Base-by-base conservation (phyloP, 2,797 vertebrate species). In the Pseudopleuronectes americanus region DNA sequence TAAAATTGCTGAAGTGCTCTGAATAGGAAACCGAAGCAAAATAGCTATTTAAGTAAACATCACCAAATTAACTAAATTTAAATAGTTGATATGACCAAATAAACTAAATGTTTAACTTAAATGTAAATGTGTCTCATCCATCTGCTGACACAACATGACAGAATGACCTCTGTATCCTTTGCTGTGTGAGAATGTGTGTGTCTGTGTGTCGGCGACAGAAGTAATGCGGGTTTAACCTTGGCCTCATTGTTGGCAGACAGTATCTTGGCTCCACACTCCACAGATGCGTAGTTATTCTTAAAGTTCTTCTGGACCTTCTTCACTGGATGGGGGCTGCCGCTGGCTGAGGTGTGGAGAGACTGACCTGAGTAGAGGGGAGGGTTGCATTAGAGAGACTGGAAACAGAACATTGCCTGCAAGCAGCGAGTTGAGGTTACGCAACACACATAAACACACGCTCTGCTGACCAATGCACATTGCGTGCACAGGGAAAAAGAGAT, bases 191-290 rank as follows among this genome's bases (percentile, higher is more conserved):
- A 17, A 45, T 57, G 36, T 14, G 12, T 43, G 43, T 4, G 51
- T 36, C 8, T 72, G 59, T 76, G 61, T 63, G 71, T 22, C 12
- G 71, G 53, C 1, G 6, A 57, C n/a, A 51, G n/a, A 3, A 16
- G 10, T 8, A 57, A 51, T n/a, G 57, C 6, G 47, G 31, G 45
- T 76, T 55, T 63, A 90, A 99, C 98, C 97, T 99, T 99, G 86
- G 98, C 98, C 88, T 99, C 98, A 6, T 90, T 96, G 91, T 99
- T 99, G 19, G 97, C 96, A 79, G 97, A 95, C 62, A 99, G 92
- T 83, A 99, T 99, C 94, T 99, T 99, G 86, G 98, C 98, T 76
- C 98, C 98, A 76, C 98, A 99, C 84, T 99, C 98, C 23, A 99
- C 97, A 63, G 98, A 99, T 16, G 98, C 98, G 31, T 99, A 99